Evolutionary conservation across 2,113 vertebrate species (phyloP).

Genomic region (Steatornis caripensis): DNA sequence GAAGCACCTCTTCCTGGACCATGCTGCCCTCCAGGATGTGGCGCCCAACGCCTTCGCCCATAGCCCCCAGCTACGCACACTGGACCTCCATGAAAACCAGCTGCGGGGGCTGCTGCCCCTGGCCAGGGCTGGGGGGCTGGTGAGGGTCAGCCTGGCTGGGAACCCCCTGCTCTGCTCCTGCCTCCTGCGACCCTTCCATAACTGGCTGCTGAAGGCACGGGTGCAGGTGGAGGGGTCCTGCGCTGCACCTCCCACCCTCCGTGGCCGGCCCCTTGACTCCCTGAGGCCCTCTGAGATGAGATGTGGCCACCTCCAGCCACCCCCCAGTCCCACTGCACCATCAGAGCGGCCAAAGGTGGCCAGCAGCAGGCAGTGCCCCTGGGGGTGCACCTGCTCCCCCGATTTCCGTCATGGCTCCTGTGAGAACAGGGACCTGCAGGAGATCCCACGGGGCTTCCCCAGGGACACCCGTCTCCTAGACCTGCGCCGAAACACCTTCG

Average conservation of each 20-base stretch:
- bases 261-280: slow-evolving; percentile 78
- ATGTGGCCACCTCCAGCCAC: slow-evolving; percentile 51
- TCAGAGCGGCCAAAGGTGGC: neutral
- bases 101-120: slow-evolving; percentile 81
- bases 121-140: slow-evolving; percentile 69
- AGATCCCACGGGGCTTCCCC: slow-evolving; percentile 85
- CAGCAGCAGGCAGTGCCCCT: slow-evolving; percentile 70
- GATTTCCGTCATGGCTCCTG: slow-evolving; percentile 81
- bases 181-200: slow-evolving; percentile 79
- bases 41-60: slow-evolving; percentile 75
- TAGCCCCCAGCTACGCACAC: slow-evolving; percentile 77
- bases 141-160: slow-evolving; percentile 77
- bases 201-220: slow-evolving; percentile 75
- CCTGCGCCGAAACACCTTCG: slow-evolving; percentile 80
- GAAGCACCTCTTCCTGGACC: slow-evolving; percentile 85
- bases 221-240: slow-evolving; percentile 79
- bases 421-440: slow-evolving; percentile 74
- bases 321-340: neutral
- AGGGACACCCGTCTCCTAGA: slow-evolving; percentile 80
- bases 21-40: slow-evolving; percentile 87
- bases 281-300: slow-evolving; percentile 78
- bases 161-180: slow-evolving; percentile 92
- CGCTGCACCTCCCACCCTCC: slow-evolving; percentile 72
- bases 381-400: slow-evolving; percentile 74
- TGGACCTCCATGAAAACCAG: slow-evolving; percentile 89